A percentile compares a stretch with the other conserved stretches of the same genome.
Evolutionary conservation across 2,888 invertebrate species (phyloP).

Genomic region (Trachelus troglodyta): DNA sequence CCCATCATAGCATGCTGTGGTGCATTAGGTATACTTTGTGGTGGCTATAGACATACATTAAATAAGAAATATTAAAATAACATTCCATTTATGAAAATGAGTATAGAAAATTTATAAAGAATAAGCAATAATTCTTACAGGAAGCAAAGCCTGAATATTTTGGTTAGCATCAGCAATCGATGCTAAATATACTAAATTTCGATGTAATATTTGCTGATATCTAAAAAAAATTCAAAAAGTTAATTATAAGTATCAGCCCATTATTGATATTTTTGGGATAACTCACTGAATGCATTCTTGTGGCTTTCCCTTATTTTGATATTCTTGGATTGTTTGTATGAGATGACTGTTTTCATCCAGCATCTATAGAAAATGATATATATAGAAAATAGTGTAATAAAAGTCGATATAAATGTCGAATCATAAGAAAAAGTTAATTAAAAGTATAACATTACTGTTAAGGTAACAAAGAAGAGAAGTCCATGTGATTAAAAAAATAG

Average conservation of each 20-base stretch:
- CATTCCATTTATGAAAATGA: neutral
- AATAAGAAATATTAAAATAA: slow-evolving; percentile 7
- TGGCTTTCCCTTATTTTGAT: slow-evolving; percentile 93
- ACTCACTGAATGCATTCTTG: slow-evolving; percentile 90
- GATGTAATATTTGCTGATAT: slow-evolving; percentile 91
- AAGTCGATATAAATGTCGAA: slow-evolving; percentile 13
- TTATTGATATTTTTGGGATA: neutral
- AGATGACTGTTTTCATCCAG: slow-evolving; percentile 97
- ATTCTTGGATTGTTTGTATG: slow-evolving; percentile 97
- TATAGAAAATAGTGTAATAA: neutral
- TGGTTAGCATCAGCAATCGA: slow-evolving; percentile 97
- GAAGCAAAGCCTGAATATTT: slow-evolving; percentile 89
- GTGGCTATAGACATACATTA: slow-evolving; percentile 66
- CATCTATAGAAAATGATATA: slow-evolving; percentile 72
- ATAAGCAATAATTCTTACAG: slow-evolving; percentile 72
- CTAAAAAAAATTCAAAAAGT: slow-evolving; percentile 51
- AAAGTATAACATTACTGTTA: neutral
- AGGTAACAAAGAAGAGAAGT: neutral
- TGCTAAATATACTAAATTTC: slow-evolving; percentile 95
- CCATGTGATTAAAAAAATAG: neutral
- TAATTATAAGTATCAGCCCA: neutral
- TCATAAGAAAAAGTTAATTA: slow-evolving; percentile 1
- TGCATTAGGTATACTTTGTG: slow-evolving; percentile 68
- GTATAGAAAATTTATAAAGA: neutral
- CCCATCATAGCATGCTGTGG: slow-evolving; percentile 65